phyloP scores from a whole-genome alignment of 2,888 invertebrate genomes.

The Lasioglossum morio region DNA sequence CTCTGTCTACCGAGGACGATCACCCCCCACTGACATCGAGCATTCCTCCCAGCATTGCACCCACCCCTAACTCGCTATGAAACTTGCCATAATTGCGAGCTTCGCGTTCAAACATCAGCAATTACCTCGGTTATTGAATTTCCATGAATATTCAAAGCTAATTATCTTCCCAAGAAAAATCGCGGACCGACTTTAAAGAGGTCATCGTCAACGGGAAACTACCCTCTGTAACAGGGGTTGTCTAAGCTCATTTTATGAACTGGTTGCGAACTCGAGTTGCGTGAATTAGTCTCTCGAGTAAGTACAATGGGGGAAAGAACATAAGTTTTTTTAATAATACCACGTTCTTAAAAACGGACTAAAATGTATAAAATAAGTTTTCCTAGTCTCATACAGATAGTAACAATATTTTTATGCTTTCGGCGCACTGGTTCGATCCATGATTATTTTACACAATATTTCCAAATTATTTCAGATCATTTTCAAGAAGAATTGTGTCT shows the following conservation, averaged over 20 bases:
- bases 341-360: too few species aligned
- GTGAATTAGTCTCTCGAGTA: background rate
- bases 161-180: background rate
- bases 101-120: background rate
- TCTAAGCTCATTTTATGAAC: background rate
- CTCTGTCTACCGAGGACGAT: constrained; percentile 35
- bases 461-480: too few species aligned
- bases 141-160: background rate
- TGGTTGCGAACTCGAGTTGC: background rate
- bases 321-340: too few species aligned
- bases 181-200: background rate
- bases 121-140: constrained; percentile 1
- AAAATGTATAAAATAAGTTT: too few species aligned
- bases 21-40: background rate
- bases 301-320: background rate
- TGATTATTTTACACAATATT: too few species aligned
- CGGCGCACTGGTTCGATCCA: too few species aligned
- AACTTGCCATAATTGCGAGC: constrained; percentile 2
- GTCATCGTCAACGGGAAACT: background rate
- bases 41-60: background rate
- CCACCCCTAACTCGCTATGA: background rate
- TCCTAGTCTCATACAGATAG: too few species aligned
- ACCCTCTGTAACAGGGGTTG: background rate
- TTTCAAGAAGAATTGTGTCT: too few species aligned
- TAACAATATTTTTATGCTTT: too few species aligned